A percentile compares a stretch with the other conserved stretches of the same genome.
Evolutionary conservation across 2,797 vertebrate genomes (phyloP).

Genomic region (Brachymystax lenok): DNA sequence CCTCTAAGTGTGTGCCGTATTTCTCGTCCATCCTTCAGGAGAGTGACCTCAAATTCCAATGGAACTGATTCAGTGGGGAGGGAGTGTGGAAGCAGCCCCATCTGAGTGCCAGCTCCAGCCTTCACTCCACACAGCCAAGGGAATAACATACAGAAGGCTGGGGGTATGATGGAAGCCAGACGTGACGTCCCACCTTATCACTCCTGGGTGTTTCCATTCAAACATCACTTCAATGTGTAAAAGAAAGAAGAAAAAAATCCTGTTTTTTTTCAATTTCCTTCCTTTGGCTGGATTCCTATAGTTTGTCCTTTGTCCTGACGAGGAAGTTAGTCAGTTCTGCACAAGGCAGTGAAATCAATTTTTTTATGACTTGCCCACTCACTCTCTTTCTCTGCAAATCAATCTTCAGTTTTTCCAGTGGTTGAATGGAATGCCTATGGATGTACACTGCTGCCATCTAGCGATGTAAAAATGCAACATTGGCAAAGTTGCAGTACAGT

Average conservation of each 20-base stretch:
- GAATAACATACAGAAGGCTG: conserved; percentile 47
- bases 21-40: conserved; percentile 42
- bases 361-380: conserved; percentile 24
- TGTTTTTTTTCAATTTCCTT: conserved; percentile 46
- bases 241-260: conserved; percentile 48
- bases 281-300: conserved; percentile 58
- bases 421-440: conserved; percentile 1
- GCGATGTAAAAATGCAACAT: conserved; percentile 47
- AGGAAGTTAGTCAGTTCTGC: conserved; percentile 60
- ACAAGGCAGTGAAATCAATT: conserved; percentile 26
- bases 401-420: conserved; percentile 32
- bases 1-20: conserved; percentile 20
- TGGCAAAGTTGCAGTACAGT: conserved; percentile 21
- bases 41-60: conserved; percentile 58
- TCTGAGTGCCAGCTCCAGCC: conserved; percentile 25
- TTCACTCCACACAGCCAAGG: conserved; percentile 11
- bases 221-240: conserved; percentile 58
- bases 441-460: conserved; percentile 77
- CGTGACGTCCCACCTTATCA: conserved; percentile 73
- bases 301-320: conserved; percentile 58
- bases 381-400: conserved; percentile 28
- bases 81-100: conserved; percentile 5
- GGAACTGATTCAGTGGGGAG: conserved; percentile 35
- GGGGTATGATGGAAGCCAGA: conserved; percentile 74
- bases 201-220: conserved; percentile 70